Evolutionary conservation across 2,888 invertebrate species (phyloP), one percentile per base, ranked within the genome.

Genomic region (Girardia tigrina): DNA sequence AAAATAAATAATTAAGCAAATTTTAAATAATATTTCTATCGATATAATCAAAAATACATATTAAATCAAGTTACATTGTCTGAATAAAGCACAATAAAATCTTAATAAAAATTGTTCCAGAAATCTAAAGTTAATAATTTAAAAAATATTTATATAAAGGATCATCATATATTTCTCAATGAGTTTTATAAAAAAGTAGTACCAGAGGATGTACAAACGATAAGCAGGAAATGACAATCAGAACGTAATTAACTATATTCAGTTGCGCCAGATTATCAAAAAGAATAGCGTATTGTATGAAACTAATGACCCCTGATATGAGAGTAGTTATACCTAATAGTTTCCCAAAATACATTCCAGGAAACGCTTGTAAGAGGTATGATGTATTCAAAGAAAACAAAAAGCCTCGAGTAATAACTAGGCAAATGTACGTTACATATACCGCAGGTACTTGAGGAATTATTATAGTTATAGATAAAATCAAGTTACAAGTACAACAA

Each of bases 201-300:
- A n/a, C n/a, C 16, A 56, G n/a, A 56, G 56, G 56, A 56, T 56
- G 56, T 16, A 16, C 6, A 56, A 56, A 56, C 6, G 4, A 20
- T 56, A 56, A 56, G 23, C 56, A 56, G 23, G 56, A 56, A 4
- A 56, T 20, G 20, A 4, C 56, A n/a, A 56, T 56, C n/a, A 56
- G 23, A 56, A 56, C 23, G n/a, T 12, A 56, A 56, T 56, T 56
- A 8, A 56, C 56, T 20, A 56, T 56, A 16, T 56, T 56, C 56
- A 56, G 23, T 56, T n/a, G n/a, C 20, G 4, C 4, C 20, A 56
- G 56, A 56, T 56, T 23, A 8, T 56, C 23, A n/a, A 56, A 56
- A 8, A 71, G 26, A 29, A 71, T 2, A 71, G 71, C 71, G n/a
- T 71, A 71, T 28, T 71, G 71, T n/a, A 71, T 27, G n/a, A 71